phyloP scores from a whole-genome alignment of 2,888 invertebrate genomes.

The Plemyria rubiginata region DNA sequence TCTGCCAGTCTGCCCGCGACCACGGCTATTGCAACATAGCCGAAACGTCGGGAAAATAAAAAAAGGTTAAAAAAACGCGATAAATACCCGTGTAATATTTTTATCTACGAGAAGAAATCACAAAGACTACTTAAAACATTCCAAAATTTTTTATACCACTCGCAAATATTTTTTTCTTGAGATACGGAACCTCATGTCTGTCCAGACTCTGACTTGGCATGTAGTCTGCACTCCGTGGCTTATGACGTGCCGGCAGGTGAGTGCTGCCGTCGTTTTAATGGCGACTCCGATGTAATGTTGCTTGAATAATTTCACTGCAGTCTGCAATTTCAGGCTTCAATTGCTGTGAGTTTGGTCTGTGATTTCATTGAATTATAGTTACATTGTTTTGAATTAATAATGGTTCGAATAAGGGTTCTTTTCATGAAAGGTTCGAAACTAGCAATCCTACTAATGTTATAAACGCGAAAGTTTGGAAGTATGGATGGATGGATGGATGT shows the following conservation, averaged over 20 bases:
- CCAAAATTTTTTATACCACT: no score
- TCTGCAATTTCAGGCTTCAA: conserved; percentile 21
- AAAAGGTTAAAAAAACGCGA: no score
- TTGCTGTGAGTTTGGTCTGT: conserved; percentile 13
- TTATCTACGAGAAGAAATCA: no score
- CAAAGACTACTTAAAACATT: no score
- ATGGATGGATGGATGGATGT: no score
- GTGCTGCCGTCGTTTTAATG: conserved; percentile 25
- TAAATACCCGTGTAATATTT: no score
- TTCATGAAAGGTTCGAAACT: no score
- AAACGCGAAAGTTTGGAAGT: no score
- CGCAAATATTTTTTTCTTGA: neutral
- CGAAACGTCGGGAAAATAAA: no score
- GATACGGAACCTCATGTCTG: conserved; percentile 6
- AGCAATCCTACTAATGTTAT: no score
- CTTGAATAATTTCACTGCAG: conserved; percentile 23
- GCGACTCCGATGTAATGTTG: conserved; percentile 19
- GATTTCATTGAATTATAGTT: conserved; percentile 11
- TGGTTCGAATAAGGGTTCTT: neutral
- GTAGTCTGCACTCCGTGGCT: conserved; percentile 21
- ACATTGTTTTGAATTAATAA: neutral
- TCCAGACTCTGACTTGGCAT: neutral
- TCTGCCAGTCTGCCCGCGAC: no score
- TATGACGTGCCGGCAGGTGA: conserved; percentile 28
- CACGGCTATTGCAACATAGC: no score